Evolutionary conservation across 2,113 vertebrate species (phyloP).

Genomic region (Caloenas nicobarica): DNA sequence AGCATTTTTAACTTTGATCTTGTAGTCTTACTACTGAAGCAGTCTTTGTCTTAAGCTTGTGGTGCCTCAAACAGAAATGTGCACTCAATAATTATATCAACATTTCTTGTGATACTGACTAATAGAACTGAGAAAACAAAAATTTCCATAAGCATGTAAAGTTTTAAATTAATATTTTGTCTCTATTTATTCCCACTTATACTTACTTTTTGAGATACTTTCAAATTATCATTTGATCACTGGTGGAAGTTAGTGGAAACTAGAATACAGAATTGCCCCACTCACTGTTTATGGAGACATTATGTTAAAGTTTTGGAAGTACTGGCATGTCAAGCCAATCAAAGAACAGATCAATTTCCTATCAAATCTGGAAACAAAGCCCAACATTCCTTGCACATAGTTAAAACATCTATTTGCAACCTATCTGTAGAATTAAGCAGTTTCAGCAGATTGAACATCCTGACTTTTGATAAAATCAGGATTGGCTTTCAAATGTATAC

Average conservation of each 20-base stretch:
- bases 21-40: not conserved
- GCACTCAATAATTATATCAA: not conserved
- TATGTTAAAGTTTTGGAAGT: not conserved
- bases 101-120: not conserved
- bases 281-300: not conserved
- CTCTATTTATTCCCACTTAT: not conserved
- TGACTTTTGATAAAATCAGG: not conserved
- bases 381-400: not conserved
- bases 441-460: not conserved
- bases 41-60: not conserved
- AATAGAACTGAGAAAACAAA: not conserved
- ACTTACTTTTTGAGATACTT: not conserved
- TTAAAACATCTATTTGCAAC: not conserved
- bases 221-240: not conserved
- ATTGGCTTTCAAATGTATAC: not conserved
- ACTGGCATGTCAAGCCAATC: not conserved
- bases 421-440: not conserved
- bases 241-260: not conserved
- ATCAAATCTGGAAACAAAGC: not conserved
- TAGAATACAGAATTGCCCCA: not conserved
- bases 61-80: not conserved
- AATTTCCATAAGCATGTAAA: not conserved
- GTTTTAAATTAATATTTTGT: not conserved
- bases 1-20: slow-evolving; percentile 26
- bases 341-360: not conserved